Evolutionary conservation across 2,888 invertebrate genomes (phyloP).

Genomic region (Loripinus fragilis): DNA sequence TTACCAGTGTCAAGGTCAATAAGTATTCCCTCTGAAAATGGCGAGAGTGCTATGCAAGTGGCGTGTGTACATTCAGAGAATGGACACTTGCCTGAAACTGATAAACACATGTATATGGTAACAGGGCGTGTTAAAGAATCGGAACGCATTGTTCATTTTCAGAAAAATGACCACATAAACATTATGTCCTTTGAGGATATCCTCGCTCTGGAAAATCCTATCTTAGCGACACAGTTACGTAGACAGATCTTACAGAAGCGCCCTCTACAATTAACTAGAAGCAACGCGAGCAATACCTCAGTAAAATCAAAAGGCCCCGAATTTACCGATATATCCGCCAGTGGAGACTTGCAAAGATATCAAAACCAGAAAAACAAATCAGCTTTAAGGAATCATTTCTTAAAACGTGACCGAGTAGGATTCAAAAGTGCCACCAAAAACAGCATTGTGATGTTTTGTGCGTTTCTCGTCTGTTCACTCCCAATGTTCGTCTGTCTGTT

Average conservation of each 20-base stretch:
- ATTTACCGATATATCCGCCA: conserved; percentile 79
- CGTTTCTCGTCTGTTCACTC: conserved; percentile 73
- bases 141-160: conserved; percentile 76
- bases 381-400: conserved; percentile 69
- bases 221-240: conserved; percentile 59
- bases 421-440: conserved; percentile 78
- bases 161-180: conserved; percentile 65
- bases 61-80: conserved; percentile 11
- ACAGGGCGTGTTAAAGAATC: conserved; percentile 37
- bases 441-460: conserved; percentile 77
- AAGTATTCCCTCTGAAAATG: conserved; percentile 68
- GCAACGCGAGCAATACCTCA: conserved; percentile 65
- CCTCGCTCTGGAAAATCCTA: conserved; percentile 74
- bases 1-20: conserved; percentile 61
- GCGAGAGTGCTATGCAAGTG: conserved; percentile 29
- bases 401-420: conserved; percentile 72
- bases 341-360: conserved; percentile 74
- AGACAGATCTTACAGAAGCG: conserved; percentile 58
- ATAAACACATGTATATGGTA: conserved; percentile 60
- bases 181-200: conserved; percentile 72
- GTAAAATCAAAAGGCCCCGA: conserved; percentile 64
- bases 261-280: conserved; percentile 63
- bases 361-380: conserved; percentile 72
- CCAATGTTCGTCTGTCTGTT: conserved; percentile 76
- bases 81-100: conserved; percentile 22